Evolutionary conservation across 2,888 invertebrate genomes (phyloP), one percentile per base, ranked within the genome.

Genomic region (Agrilus cyanescens): DNA sequence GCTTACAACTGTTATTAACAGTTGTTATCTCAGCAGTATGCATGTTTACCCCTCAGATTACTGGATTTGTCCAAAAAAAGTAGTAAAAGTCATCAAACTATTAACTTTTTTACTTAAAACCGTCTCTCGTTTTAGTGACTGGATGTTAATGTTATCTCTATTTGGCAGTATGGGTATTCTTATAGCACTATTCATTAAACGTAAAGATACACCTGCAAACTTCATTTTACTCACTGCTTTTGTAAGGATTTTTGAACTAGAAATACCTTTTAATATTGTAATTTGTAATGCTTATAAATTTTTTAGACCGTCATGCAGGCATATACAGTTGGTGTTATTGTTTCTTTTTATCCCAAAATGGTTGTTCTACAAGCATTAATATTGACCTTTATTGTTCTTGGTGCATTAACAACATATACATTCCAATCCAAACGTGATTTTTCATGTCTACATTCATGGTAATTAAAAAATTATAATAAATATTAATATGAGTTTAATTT

Each of bases 381-480:
- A 1, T 71, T 90, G 46, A 91, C 90, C 0, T 69, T 84, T 45
- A 73, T 78, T 2, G 82, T 88, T 6, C 79, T 86, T 12, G 71
- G 75, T 50, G 78, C 81, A 0, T 72, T 91, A 41, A 88, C 88
- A 1, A 60, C 79, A n/a, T 90, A 80, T 68, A 88, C 89, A 0
- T 78, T 90, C 53, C 89, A 90, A 70, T 82, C 84, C 12, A 89
- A 87, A 60, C 73, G 76, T 39, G 90, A 91, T 66, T 89, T 88
- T 68, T 84, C 85, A 10, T 77, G 81, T 44, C 68, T 82, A 61
- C 80, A 82, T 59, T 80, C 82, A 62, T 80, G 80, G 85, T 86
- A 65, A 74, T 25, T 25, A 4, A 25, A 25, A 25, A 25, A 10
- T 25, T 25, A 7, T 20, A 5, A 20, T 20, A 2, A 20, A 20